These are phyloP conservation scores for Dallia pectoralis DNA, from an alignment of 2,797 vertebrate species.

Conservation along the genomic window DNA sequence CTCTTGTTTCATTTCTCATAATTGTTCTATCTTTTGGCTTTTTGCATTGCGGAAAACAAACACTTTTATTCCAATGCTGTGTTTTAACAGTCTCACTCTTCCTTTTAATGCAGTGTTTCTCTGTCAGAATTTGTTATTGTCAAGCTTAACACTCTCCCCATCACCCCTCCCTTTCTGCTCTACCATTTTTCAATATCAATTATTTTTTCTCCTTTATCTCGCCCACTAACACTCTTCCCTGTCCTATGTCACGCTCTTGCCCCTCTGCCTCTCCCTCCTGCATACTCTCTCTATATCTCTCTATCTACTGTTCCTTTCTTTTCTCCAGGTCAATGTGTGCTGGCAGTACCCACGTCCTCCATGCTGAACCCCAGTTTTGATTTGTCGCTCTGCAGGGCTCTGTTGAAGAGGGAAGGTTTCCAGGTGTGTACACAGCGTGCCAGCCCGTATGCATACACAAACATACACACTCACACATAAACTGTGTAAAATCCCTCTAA, in stretches of 20 bases:
- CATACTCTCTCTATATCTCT: background rate
- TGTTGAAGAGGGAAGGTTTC: slow-evolving; percentile 67
- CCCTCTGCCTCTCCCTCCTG: background rate
- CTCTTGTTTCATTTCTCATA: background rate
- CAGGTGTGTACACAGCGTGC: slow-evolving; percentile 54
- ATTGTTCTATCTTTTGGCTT: background rate
- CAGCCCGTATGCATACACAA: background rate
- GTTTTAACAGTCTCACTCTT: background rate
- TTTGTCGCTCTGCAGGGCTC: slow-evolving; percentile 58
- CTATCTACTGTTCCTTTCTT: slow-evolving; percentile 3
- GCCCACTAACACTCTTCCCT: background rate
- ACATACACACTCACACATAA: slow-evolving; percentile 15
- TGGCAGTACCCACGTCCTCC: slow-evolving; percentile 57
- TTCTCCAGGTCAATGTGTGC: slow-evolving; percentile 68
- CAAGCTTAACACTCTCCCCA: background rate
- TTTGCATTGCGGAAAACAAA: background rate
- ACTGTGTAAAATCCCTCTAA: background rate
- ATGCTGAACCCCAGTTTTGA: slow-evolving; percentile 66
- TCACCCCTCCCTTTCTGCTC: background rate
- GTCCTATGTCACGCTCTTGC: no score
- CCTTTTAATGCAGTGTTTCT: background rate
- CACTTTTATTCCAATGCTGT: background rate
- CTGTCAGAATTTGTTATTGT: background rate
- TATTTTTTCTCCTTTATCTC: background rate
- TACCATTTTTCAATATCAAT: background rate